phyloP scores from a whole-genome alignment of 2,888 invertebrate species.

The Agrypnus murinus region DNA sequence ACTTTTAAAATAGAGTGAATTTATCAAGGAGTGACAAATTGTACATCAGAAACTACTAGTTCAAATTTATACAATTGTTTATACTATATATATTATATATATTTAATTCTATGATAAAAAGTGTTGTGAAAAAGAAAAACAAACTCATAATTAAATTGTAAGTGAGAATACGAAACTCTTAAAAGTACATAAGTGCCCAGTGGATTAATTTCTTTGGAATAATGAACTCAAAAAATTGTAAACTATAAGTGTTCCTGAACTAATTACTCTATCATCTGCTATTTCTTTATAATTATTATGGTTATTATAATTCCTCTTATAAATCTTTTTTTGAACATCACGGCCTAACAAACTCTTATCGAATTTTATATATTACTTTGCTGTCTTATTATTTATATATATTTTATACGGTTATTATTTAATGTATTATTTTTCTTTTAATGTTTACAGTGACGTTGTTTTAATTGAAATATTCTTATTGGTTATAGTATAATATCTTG shows the following conservation, averaged over 20 bases:
- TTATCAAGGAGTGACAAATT: slow-evolving; percentile 56
- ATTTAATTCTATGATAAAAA: slow-evolving; percentile 64
- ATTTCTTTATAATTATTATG: slow-evolving; percentile 1
- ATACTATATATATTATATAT: slow-evolving; percentile 69
- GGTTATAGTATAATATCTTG: slow-evolving; percentile 56
- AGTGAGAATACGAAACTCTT: slow-evolving; percentile 56
- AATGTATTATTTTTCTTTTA: slow-evolving; percentile 65
- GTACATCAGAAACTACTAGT: slow-evolving; percentile 63
- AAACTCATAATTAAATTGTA: slow-evolving; percentile 55
- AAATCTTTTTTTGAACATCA: slow-evolving; percentile 28
- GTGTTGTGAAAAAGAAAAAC: slow-evolving; percentile 58
- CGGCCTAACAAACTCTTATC: slow-evolving; percentile 56
- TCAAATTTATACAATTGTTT: slow-evolving; percentile 71
- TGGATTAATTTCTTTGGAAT: slow-evolving; percentile 54
- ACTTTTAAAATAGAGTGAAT: slow-evolving; percentile 57
- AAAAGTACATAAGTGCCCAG: slow-evolving; percentile 61
- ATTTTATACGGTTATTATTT: slow-evolving; percentile 68
- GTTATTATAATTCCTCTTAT: slow-evolving; percentile 6
- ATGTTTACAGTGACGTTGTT: slow-evolving; percentile 66
- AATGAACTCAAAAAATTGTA: slow-evolving; percentile 63
- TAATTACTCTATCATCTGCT: slow-evolving; percentile 11
- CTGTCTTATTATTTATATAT: slow-evolving; percentile 64
- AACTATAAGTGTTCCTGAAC: slow-evolving; percentile 54
- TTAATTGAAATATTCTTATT: slow-evolving; percentile 57
- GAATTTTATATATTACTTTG: slow-evolving; percentile 60